These are phyloP conservation scores for Microplitis deprimator DNA, from an alignment of 2,888 invertebrate species.

Conservation along the genomic window DNA sequence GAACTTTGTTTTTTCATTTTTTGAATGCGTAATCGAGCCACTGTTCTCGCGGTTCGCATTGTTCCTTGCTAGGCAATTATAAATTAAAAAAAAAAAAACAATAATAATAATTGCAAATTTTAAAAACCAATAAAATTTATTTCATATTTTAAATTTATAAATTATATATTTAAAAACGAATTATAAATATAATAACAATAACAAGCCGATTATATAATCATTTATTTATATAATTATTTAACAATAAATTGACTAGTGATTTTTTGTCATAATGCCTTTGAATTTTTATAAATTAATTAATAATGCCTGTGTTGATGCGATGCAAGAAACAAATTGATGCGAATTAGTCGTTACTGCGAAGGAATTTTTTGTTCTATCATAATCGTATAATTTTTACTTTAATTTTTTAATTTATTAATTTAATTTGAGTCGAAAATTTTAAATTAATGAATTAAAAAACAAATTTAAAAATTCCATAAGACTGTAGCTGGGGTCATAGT, in stretches of 20 bases:
- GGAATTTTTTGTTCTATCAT: conserved; percentile 36
- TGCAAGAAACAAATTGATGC: conserved; percentile 41
- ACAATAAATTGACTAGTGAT: conserved; percentile 1
- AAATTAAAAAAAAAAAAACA: not conserved
- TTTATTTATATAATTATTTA: not conserved
- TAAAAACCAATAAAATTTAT: not conserved
- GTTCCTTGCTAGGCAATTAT: conserved; percentile 45
- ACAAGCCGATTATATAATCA: not conserved
- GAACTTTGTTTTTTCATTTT: not conserved
- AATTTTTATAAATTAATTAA: not conserved
- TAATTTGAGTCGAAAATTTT: not conserved
- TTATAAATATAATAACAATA: conserved; percentile 1
- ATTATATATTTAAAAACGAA: conserved; percentile 22
- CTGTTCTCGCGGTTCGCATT: conserved; percentile 50
- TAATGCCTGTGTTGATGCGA: not conserved
- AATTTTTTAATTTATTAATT: not conserved
- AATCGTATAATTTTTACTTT: conserved; percentile 29
- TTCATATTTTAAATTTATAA: conserved; percentile 19
- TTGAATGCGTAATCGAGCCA: conserved; percentile 50
- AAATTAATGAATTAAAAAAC: conserved; percentile 11
- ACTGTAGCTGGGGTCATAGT: conserved; percentile 28
- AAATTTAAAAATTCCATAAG: conserved; percentile 20
- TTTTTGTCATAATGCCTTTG: not conserved
- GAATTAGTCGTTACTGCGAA: conserved; percentile 45
- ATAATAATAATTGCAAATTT: not conserved